Conservation (phyloP, 2,113 vertebrate species). For the Hypanus sabinus region DNA sequence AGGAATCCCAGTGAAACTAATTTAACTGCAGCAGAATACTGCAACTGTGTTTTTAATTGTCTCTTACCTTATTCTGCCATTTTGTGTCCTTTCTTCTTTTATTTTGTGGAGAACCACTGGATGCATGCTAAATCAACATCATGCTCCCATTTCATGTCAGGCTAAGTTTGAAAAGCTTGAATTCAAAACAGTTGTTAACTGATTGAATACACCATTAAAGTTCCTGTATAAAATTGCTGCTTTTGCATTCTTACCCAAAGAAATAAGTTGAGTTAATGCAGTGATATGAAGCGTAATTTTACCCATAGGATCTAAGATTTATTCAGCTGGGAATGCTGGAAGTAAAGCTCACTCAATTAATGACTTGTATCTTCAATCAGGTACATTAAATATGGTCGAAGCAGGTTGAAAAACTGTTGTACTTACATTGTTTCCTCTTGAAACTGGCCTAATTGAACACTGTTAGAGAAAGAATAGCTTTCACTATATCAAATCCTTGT, state of each 20-base stretch:
- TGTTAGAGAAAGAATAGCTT: background rate
- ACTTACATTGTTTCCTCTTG: background rate
- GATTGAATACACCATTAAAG: background rate
- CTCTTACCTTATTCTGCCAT: background rate
- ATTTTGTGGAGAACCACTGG: background rate
- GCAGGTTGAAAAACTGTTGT: background rate
- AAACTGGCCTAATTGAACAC: background rate
- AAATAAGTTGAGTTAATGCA: background rate
- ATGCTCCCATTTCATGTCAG: too few species aligned
- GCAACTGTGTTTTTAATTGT: constrained; percentile 9
- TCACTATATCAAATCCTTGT: background rate
- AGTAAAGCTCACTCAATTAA: background rate
- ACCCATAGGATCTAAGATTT: background rate
- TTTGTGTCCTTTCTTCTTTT: background rate
- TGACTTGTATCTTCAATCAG: background rate
- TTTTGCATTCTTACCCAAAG: background rate
- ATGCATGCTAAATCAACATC: background rate
- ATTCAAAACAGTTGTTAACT: background rate
- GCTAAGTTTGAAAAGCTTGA: background rate
- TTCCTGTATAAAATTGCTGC: background rate
- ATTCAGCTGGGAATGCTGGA: background rate
- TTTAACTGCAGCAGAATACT: background rate
- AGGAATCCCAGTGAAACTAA: constrained; percentile 35
- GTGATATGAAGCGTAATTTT: background rate
- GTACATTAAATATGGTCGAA: background rate